phyloP scores from a whole-genome alignment of 1,140 invertebrate genomes.

The Lucilia cuprina region DNA sequence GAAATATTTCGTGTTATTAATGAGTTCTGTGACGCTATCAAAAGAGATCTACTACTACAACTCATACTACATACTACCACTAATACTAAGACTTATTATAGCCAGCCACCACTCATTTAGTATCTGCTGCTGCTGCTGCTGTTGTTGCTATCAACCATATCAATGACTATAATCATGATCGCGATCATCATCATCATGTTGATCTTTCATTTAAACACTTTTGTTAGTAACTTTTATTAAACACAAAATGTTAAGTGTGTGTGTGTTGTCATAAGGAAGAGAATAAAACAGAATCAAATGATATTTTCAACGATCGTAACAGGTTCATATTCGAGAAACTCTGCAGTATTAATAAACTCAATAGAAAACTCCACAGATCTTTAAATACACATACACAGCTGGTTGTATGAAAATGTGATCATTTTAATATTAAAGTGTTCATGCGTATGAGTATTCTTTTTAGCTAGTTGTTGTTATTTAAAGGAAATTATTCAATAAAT shows the following conservation, averaged over 20 bases:
- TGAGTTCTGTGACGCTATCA: conserved; percentile 28
- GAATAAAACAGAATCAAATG: not conserved
- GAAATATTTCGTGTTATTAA: conserved; percentile 35
- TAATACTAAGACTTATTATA: not conserved
- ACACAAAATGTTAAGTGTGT: not conserved
- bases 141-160: not conserved
- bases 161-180: not conserved
- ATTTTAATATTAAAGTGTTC: not conserved
- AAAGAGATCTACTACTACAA: conserved; percentile 5
- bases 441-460: too few species aligned
- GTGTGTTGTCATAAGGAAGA: not conserved
- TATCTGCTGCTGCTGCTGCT: not conserved
- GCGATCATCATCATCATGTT: not conserved
- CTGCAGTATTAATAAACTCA: not conserved
- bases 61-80: not conserved
- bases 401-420: not conserved
- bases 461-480: too few species aligned
- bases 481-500: too few species aligned
- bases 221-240: not conserved
- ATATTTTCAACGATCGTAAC: not conserved
- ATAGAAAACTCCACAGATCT: not conserved
- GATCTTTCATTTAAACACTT: not conserved
- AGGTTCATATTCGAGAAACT: not conserved
- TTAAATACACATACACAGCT: not conserved
- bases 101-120: not conserved